Evolutionary conservation across 2,113 vertebrate species (phyloP).

Genomic region (Ardeotis arabs): DNA sequence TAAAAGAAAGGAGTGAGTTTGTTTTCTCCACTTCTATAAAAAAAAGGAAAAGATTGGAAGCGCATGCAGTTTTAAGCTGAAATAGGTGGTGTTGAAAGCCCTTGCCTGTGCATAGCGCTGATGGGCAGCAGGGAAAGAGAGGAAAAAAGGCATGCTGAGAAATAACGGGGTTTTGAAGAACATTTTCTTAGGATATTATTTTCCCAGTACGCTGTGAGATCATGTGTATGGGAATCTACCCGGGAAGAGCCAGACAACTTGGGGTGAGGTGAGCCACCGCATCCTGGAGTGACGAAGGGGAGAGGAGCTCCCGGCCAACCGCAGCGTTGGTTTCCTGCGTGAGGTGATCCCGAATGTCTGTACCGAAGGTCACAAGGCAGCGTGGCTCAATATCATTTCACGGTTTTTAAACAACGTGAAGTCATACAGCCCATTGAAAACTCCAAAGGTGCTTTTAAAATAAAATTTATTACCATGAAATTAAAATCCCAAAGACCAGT

Average conservation of each 20-base stretch:
- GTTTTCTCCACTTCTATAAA: neutral
- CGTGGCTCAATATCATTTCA: neutral
- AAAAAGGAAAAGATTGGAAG: neutral
- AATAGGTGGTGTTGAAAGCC: neutral
- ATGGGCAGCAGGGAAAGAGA: neutral
- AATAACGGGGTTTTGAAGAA: neutral
- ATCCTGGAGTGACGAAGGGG: neutral
- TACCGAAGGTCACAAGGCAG: accelerated
- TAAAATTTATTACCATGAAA: neutral
- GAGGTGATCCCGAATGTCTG: accelerated
- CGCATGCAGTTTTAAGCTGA: accelerated
- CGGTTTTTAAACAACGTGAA: neutral
- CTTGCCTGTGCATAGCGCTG: accelerated
- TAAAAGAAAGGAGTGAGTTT: accelerated
- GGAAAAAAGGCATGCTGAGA: neutral
- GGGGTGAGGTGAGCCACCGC: neutral
- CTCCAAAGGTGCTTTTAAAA: neutral
- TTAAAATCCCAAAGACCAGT: neutral
- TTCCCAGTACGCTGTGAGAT: neutral
- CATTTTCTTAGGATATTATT: accelerated
- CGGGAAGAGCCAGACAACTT: neutral
- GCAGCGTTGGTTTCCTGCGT: neutral
- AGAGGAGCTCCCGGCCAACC: neutral
- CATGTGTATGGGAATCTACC: accelerated
- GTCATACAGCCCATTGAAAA: neutral